A percentile compares a stretch with the other conserved stretches of the same genome.
Conservation (phyloP, 1,140 invertebrate genomes). For the Zaprionus tsacasi region DNA sequence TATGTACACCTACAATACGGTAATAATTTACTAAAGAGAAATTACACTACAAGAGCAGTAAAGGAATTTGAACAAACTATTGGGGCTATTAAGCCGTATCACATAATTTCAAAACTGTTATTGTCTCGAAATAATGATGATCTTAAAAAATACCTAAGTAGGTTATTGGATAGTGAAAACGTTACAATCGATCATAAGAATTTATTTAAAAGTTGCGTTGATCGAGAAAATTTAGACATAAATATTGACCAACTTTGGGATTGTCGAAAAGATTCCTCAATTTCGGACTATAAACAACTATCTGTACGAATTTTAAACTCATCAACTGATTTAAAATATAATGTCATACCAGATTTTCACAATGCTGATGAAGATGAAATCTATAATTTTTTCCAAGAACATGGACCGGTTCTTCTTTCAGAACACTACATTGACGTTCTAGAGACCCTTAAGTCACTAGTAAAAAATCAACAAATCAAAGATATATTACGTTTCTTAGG, state of each 20-base stretch:
- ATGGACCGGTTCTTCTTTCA: constrained; percentile 28
- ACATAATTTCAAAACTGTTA: constrained; percentile 62
- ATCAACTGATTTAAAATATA: not conserved
- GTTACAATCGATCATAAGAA: constrained; percentile 23
- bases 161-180: constrained; percentile 28
- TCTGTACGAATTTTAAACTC: not conserved
- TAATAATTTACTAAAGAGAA: constrained; percentile 57
- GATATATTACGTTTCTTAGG: constrained; percentile 50
- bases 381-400: constrained; percentile 41
- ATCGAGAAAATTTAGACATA: constrained; percentile 31
- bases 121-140: constrained; percentile 44
- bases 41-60: constrained; percentile 36
- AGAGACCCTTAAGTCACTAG: constrained; percentile 23
- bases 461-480: constrained; percentile 25
- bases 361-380: constrained; percentile 39
- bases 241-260: constrained; percentile 28
- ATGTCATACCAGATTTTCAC: not conserved
- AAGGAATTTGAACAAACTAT: constrained; percentile 59
- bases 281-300: constrained; percentile 27
- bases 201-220: constrained; percentile 47
- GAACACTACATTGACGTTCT: constrained; percentile 15
- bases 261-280: not conserved
- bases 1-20: constrained; percentile 54
- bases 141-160: constrained; percentile 51
- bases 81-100: constrained; percentile 55